Evolutionary conservation across 2,797 vertebrate species (phyloP).

Genomic region (Balearica regulorum): DNA sequence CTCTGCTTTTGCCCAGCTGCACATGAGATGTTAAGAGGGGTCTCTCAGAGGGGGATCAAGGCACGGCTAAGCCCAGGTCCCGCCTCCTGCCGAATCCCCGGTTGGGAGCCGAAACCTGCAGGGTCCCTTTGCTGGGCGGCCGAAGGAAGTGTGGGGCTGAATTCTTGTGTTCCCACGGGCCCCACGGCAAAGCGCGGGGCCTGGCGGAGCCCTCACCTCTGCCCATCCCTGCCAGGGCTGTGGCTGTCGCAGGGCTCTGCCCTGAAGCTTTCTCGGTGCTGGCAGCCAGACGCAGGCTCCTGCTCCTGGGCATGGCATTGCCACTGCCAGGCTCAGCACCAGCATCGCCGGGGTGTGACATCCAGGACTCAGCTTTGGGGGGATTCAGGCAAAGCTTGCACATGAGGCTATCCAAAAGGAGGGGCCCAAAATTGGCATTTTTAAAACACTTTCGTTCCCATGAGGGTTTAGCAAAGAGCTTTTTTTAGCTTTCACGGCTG

Average conservation of each 20-base stretch:
- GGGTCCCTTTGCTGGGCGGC: background rate
- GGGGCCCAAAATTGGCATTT: background rate
- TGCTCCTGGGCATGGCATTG: background rate
- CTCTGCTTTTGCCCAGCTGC: background rate
- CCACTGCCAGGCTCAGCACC: background rate
- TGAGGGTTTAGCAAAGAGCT: background rate
- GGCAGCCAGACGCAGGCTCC: background rate
- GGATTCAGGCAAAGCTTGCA: background rate
- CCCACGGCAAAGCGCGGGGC: fast-evolving
- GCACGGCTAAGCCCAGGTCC: background rate
- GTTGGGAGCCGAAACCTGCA: fast-evolving
- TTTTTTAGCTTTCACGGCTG: background rate
- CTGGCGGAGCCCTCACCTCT: background rate
- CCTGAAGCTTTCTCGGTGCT: background rate
- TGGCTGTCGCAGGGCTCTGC: background rate
- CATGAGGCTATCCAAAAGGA: background rate
- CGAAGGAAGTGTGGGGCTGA: fast-evolving
- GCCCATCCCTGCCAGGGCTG: background rate
- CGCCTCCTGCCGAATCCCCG: background rate
- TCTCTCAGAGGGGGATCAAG: fast-evolving
- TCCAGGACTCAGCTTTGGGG: fast-evolving
- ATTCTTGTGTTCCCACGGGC: fast-evolving
- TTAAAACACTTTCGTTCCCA: background rate
- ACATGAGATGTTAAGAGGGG: background rate
- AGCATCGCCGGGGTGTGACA: background rate